Evolutionary conservation across 30 jellyfish, hydroid and myxozoan genomes (phyloP), one percentile per base, ranked within the genome.

Genomic region (Catostylus mosaicus): DNA sequence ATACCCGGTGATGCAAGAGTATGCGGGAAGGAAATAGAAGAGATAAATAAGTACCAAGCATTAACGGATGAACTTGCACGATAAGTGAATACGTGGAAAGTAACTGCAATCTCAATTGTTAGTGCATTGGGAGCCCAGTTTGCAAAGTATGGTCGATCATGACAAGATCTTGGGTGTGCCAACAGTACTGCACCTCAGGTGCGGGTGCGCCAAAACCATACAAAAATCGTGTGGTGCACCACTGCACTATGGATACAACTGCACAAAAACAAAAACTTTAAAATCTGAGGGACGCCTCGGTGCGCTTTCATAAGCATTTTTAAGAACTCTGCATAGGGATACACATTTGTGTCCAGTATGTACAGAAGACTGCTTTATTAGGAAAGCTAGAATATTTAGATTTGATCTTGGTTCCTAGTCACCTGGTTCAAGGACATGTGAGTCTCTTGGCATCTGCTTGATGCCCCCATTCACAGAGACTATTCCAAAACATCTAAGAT

Each of bases 401-500:
- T 62, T 29, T 29, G 46, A 14, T 26, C 75, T 62, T 62, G 75
- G 75, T 29, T 62, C 75, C 75, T 62, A 62, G n/a, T 8, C 3
- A 32, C 48, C 40, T 62, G 43, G 75, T 62, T 62, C 75, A 0
- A 10, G 48, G 48, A 62, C 46, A 29, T 62, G 75, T 62, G 75
- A 62, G 75, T 26, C 26, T 8, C 23, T 62, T 62, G 43, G 47
- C 46, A 62, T 11, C 75, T 62, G 75, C 22, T 56, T 62, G 43
- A 32, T 62, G 48, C 46, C 75, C 40, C 46, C 9, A 62, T 62
- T 62, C 43, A 62, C 75, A 62, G 75, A 11, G 75, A 62, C 75
- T 62, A 62, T 29, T 62, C 75, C 75, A 62, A 62, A 62, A 45
- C 75, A 62, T 26, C 48, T 12, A 5, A 62, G 75, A 62, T 29